Evolutionary conservation across 2,113 vertebrate species (phyloP).

Genomic region (Chauna torquata): DNA sequence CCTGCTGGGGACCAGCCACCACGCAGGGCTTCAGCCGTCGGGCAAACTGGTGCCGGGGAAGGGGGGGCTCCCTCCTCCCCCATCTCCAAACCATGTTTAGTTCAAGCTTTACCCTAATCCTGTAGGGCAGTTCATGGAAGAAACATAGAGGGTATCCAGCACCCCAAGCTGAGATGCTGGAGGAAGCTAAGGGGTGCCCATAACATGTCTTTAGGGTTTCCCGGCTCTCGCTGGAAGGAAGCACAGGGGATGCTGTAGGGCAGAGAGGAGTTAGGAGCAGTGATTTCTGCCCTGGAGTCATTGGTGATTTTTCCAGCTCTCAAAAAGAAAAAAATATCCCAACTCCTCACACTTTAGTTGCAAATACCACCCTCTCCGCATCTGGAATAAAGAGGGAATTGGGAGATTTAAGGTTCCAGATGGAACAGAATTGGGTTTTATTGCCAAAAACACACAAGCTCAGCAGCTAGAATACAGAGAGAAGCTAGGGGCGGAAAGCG

Average conservation of each 20-base stretch:
- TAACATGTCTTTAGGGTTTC: neutral
- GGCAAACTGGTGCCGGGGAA: neutral
- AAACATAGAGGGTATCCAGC: neutral
- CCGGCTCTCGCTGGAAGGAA: neutral
- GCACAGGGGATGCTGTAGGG: neutral
- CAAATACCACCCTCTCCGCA: neutral
- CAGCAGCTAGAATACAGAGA: neutral
- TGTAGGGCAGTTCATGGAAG: neutral
- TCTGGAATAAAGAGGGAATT: neutral
- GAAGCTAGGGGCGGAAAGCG: neutral
- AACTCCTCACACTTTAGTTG: neutral
- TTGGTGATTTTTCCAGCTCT: neutral
- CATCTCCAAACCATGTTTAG: neutral
- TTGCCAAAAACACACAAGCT: neutral
- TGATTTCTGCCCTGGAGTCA: neutral
- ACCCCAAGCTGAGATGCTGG: neutral
- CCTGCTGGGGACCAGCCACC: neutral
- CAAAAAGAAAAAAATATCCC: neutral
- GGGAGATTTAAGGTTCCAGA: slow-evolving; percentile 4
- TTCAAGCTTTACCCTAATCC: neutral
- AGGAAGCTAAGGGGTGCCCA: neutral
- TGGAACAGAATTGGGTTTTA: neutral
- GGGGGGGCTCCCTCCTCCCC: neutral
- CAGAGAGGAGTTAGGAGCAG: neutral
- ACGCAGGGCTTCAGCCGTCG: fast-evolving